These are phyloP conservation scores for Eurosta solidaginis DNA, from an alignment of 1,140 invertebrate species.

Conservation along the genomic window DNA sequence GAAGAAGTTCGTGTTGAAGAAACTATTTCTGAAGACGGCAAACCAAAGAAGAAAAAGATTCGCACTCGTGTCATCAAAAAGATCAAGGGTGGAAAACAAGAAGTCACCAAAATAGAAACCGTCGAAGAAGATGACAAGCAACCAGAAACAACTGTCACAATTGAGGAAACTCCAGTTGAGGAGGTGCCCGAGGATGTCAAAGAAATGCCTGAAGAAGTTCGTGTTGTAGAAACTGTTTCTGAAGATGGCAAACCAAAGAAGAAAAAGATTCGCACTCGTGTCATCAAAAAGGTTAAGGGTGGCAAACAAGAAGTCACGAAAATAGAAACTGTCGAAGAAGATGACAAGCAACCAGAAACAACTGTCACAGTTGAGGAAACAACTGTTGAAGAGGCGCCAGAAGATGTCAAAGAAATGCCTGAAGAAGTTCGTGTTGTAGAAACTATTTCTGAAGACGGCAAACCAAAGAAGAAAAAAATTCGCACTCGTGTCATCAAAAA, in stretches of 20 bases:
- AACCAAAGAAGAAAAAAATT: slow-evolving; percentile 45
- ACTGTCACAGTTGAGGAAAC: slow-evolving; percentile 41
- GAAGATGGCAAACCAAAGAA: slow-evolving; percentile 22
- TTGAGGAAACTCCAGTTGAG: slow-evolving; percentile 32
- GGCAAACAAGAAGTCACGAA: slow-evolving; percentile 49
- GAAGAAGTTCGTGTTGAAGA: slow-evolving; percentile 37
- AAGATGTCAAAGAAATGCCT: background rate
- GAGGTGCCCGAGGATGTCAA: background rate
- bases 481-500: slow-evolving; percentile 47
- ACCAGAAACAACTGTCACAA: slow-evolving; percentile 46
- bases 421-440: slow-evolving; percentile 26
- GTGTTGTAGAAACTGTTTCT: slow-evolving; percentile 29
- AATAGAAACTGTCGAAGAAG: slow-evolving; percentile 57
- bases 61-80: slow-evolving; percentile 46
- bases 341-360: slow-evolving; percentile 49
- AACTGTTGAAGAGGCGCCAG: background rate
- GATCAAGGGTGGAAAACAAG: slow-evolving; percentile 46
- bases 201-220: slow-evolving; percentile 10
- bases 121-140: slow-evolving; percentile 56
- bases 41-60: slow-evolving; percentile 28
- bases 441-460: slow-evolving; percentile 37
- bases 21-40: slow-evolving; percentile 34
- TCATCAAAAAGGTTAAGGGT: slow-evolving; percentile 46
- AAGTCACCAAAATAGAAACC: slow-evolving; percentile 52
- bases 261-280: slow-evolving; percentile 40